Evolutionary conservation across 2,888 invertebrate species (phyloP), one percentile per base, ranked within the genome.

Genomic region (Cabera pusaria): DNA sequence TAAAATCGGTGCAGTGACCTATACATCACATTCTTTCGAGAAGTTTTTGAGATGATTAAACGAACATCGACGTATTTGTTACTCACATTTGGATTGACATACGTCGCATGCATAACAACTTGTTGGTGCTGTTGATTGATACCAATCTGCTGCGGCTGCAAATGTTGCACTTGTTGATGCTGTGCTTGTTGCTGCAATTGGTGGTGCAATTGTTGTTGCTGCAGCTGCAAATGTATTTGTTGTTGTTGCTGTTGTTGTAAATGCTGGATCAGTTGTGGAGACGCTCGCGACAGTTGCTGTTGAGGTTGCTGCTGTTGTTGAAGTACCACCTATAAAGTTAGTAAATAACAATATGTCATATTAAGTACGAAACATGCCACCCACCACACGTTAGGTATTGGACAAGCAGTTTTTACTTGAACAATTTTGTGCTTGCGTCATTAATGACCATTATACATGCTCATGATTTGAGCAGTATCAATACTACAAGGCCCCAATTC

Each of bases 41-140:
- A n/a, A n/a, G n/a, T n/a, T n/a, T n/a, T n/a, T n/a, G n/a, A n/a
- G n/a, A n/a, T n/a, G n/a, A n/a, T n/a, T n/a, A n/a, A n/a, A n/a
- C n/a, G n/a, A n/a, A n/a, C n/a, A n/a, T n/a, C n/a, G n/a, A n/a
- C n/a, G n/a, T n/a, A n/a, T n/a, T n/a, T n/a, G n/a, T n/a, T 14
- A 66, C 77, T 79, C 44, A 86, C 86, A 47, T 74, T 57, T 62
- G 86, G 85, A 59, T 88, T 86, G 19, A 87, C 82, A 41, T 87
- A 88, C 4, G 84, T 78, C 5, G 86, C 76, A 48, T 87, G 86
- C 86, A 88, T 87, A 18, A 86, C 85, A 51, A 84, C 84, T 68
- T 82, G 82, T 42, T 75, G 77, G 31, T 81, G 82, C 42, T 72
- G 53, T 25, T 46, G 50, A 60, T 45, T 70, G 64, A 44, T 71